Percentiles rank a stretch among this genome's conserved stretches.
phyloP scores from a whole-genome alignment of 2,113 vertebrate species.

The Sula dactylatra region DNA sequence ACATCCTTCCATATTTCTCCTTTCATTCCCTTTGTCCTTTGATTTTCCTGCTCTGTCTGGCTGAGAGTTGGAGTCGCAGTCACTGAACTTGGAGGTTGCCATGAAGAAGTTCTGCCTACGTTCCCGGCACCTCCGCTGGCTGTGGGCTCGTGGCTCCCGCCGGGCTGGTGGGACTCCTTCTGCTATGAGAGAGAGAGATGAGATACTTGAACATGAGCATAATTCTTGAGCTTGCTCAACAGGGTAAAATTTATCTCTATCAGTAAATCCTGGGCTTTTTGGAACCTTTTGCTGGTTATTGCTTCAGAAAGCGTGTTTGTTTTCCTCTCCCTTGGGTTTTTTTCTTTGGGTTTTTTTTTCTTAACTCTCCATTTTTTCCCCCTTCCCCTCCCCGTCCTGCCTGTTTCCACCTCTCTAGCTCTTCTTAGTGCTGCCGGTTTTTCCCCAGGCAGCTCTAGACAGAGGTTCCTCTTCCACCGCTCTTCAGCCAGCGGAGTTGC shows the following conservation, averaged over 20 bases:
- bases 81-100: not conserved
- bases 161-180: not conserved
- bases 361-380: not conserved
- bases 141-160: not conserved
- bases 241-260: not conserved
- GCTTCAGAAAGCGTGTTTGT: not conserved
- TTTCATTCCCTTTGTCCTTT: not conserved
- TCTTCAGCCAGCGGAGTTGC: not conserved
- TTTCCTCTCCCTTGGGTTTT: not conserved
- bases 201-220: not conserved
- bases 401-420: not conserved
- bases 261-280: not conserved
- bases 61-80: not conserved
- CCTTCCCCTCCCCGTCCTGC: not conserved
- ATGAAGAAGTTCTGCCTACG: not conserved
- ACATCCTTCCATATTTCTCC: not conserved
- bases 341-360: not conserved
- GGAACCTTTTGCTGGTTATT: not conserved
- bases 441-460: not conserved
- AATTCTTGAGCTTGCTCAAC: not conserved
- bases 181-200: not conserved
- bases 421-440: not conserved
- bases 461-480: not conserved
- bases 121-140: not conserved
- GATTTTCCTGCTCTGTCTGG: not conserved